phyloP scores from a whole-genome alignment of 2,113 vertebrate species.

The Brachyistius frenatus region DNA sequence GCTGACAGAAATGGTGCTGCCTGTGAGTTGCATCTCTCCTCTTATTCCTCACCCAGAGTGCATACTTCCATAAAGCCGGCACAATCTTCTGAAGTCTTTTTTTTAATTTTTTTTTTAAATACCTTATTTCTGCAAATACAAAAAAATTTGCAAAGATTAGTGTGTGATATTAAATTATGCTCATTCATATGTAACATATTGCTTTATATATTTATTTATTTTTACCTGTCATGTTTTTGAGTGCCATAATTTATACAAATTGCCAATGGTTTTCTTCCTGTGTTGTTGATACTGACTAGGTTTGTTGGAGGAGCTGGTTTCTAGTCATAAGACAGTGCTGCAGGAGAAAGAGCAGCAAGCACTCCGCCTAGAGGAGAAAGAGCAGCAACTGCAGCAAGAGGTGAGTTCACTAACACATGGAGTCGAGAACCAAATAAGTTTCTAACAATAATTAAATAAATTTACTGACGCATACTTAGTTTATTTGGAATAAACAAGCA shows the following conservation, averaged over 20 bases:
- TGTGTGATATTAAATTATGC: too few species aligned
- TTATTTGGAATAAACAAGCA: too few species aligned
- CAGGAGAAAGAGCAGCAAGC: constrained; percentile 75
- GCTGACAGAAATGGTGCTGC: constrained; percentile 82
- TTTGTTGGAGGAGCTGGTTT: constrained; percentile 79
- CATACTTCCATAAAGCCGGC: neutral
- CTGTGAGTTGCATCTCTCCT: constrained; percentile 78
- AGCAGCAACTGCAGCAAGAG: constrained; percentile 83
- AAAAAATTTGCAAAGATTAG: neutral
- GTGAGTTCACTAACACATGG: constrained; percentile 66
- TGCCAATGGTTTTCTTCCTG: neutral
- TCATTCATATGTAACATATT: too few species aligned
- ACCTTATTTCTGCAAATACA: too few species aligned
- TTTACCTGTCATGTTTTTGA: neutral
- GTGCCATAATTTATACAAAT: neutral
- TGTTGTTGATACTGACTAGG: constrained; percentile 61
- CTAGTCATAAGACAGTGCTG: constrained; percentile 77
- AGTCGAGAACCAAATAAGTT: too few species aligned
- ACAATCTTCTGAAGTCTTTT: neutral
- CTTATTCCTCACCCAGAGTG: too few species aligned
- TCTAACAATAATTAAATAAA: too few species aligned
- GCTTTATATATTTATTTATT: neutral
- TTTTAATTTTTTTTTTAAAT: neutral
- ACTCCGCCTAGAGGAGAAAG: constrained; percentile 81
- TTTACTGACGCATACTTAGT: too few species aligned